Evolutionary conservation across 2,113 vertebrate species (phyloP).

Genomic region (Aix galericulata): DNA sequence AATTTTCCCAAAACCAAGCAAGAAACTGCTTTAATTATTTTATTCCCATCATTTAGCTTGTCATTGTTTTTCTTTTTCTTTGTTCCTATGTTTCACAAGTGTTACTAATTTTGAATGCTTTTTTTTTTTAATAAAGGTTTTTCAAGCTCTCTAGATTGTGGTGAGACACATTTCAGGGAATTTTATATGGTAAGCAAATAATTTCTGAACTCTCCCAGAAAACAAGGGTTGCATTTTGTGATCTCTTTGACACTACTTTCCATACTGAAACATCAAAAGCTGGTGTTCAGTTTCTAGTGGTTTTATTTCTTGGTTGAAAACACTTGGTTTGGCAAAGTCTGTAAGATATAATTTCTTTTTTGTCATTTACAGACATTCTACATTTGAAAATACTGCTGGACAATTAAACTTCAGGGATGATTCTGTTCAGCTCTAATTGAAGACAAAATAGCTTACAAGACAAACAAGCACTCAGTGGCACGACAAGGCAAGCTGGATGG

Average conservation of each 20-base stretch:
- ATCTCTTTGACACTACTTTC: not conserved
- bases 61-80: constrained; percentile 10
- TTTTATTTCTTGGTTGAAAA: constrained; percentile 17
- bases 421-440: not conserved
- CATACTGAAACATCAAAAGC: constrained; percentile 14
- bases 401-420: not conserved
- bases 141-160: not conserved
- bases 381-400: not conserved
- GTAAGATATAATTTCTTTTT: not conserved
- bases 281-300: not conserved
- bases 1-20: constrained; percentile 13
- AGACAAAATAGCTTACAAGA: not conserved
- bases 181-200: constrained; percentile 5
- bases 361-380: not conserved
- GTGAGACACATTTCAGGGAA: not conserved
- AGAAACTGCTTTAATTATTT: constrained; percentile 32
- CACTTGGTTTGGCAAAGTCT: not conserved
- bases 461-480: not conserved
- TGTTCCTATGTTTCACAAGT: constrained; percentile 21
- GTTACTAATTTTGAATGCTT: constrained; percentile 1
- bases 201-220: constrained; percentile 17
- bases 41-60: not conserved
- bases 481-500: not conserved
- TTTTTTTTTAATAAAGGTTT: not conserved
- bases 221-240: not conserved